phyloP scores from a whole-genome alignment of 2,797 vertebrate species.

The Hozukius guyotensis region DNA sequence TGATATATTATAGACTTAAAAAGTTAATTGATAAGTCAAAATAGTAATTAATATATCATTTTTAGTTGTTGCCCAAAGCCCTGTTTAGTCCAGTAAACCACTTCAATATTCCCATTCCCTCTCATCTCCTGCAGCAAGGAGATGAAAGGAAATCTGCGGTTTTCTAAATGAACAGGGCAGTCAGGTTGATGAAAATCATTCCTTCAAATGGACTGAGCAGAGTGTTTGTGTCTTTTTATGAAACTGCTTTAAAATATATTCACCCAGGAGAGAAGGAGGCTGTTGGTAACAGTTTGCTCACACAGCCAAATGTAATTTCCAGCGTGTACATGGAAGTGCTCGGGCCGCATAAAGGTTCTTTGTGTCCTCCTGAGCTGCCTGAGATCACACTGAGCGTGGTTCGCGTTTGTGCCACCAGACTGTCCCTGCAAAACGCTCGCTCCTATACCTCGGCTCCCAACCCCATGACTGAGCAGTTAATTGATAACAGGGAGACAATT shows the following conservation, averaged over 20 bases:
- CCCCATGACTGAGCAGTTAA: conserved; percentile 44
- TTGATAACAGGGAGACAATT: conserved; percentile 31
- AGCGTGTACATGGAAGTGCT: conserved; percentile 46
- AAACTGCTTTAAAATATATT: conserved; percentile 32
- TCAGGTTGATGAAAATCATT: neutral
- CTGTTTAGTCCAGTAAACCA: neutral
- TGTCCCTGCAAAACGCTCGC: conserved; percentile 19
- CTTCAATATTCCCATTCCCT: neutral
- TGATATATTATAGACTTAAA: neutral
- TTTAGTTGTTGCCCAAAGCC: neutral
- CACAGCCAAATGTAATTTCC: conserved; percentile 61
- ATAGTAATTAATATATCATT: neutral
- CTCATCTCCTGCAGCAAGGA: neutral
- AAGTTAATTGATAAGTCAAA: neutral
- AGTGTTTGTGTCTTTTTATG: conserved; percentile 10
- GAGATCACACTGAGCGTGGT: conserved; percentile 59
- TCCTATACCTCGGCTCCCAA: neutral
- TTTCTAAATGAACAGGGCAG: neutral
- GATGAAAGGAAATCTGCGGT: neutral
- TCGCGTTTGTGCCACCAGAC: conserved; percentile 53
- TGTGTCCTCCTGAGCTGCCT: conserved; percentile 61
- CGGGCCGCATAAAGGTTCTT: conserved; percentile 70
- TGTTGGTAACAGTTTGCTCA: conserved; percentile 9
- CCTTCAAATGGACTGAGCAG: neutral
- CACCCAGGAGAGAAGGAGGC: conserved; percentile 10